A percentile compares a stretch with the other conserved stretches of the same genome.
Conservation (phyloP, 2,888 invertebrate genomes). For the Ophion obscuratus region DNA sequence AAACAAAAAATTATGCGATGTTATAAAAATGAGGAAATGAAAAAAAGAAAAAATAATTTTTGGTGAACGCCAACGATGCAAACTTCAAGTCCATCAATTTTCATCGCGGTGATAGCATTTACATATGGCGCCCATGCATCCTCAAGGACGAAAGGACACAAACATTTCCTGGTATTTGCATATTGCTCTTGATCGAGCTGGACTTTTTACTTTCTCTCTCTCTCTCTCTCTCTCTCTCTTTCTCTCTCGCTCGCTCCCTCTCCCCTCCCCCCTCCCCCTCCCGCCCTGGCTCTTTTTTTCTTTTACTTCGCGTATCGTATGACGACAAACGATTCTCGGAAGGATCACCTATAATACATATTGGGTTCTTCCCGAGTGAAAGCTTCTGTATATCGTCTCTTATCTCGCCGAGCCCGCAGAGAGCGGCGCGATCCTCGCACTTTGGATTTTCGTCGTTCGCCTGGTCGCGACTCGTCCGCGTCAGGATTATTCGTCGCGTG, state of each 20-base stretch:
- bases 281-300: background rate
- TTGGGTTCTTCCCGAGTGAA: conserved; percentile 56
- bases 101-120: background rate
- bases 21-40: background rate
- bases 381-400: conserved; percentile 51
- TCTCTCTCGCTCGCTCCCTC: too few relatives aligned
- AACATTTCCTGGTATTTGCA: conserved; percentile 29
- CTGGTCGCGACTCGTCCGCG: conserved; percentile 13
- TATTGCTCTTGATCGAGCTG: background rate
- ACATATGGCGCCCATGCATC: background rate
- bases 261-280: too few relatives aligned
- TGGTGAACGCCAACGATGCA: background rate
- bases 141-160: conserved; percentile 5
- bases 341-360: conserved; percentile 38
- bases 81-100: background rate
- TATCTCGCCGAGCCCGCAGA: conserved; percentile 32
- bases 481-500: conserved; percentile 1
- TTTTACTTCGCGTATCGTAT: conserved; percentile 12
- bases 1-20: background rate
- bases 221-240: too few relatives aligned
- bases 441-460: conserved; percentile 8
- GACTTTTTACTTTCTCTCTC: background rate
- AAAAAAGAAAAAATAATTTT: background rate
- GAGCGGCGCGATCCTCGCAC: background rate
- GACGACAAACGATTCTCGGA: conserved; percentile 51